Base-by-base conservation (phyloP, 2,888 invertebrate species). In the Brachyopa scutellaris region DNA sequence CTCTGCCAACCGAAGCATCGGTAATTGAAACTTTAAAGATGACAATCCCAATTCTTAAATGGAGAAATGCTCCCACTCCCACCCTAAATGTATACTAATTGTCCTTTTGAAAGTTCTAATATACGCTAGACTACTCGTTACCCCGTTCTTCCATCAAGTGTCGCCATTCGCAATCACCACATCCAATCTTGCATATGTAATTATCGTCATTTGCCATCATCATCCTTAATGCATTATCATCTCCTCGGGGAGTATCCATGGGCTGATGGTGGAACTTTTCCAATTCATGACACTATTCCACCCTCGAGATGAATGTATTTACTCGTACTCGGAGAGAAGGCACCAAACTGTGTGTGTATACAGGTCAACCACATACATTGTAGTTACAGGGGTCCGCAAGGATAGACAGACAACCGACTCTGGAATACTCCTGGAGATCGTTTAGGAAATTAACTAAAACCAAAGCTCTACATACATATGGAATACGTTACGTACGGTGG, bases 181-280 rank as follows among this genome's bases (percentile, higher is more conserved):
- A 77, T 76, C 66, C 70, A 77, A 77, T 82, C 70, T 72, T 70
- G 82, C 64, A 82, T 72, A 72, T 61, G 77, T 82, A 82, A 82
- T 82, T 82, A 82, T 82, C 82, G 53, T 82, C 82, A 82, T 77
- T 82, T 82, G 77, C 82, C 70, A 72, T 77, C 77, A 77, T 82
- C 82, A 82, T 77, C 64, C 77, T 55, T 70, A 77, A 77, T 72
- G 77, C 77, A 77, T 82, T 82, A 76, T 66, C 70, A 23, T 61
- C 55, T 40, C 33, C 42, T 15, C 9, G 8, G 7, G 38, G 26
- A 51, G 31, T 21, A 38, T 40, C 17, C 19, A 26, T 1, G 9
- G 23, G 19, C 11, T 7, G 62, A 42, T 53, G 36, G 42, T 59
- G 55, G 47, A 72, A 82, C 76, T 76, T 80, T 74, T 64, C 62